phyloP scores from a whole-genome alignment of 2,888 invertebrate genomes.

The Synergus gifuensis region DNA sequence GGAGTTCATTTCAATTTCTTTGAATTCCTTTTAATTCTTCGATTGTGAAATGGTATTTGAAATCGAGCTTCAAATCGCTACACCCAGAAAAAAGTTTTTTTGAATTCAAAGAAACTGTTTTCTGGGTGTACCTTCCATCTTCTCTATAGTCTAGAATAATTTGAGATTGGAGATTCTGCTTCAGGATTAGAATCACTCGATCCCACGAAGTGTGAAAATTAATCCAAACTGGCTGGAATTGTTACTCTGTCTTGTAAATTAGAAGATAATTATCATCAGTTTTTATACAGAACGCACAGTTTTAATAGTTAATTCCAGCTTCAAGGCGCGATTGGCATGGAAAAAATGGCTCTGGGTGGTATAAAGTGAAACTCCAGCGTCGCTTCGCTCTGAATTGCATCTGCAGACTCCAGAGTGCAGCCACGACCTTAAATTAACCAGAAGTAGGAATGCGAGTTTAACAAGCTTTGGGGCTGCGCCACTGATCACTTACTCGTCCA shows the following conservation, averaged over 20 bases:
- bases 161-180: not conserved
- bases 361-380: slow-evolving; percentile 21
- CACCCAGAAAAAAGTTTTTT: no score
- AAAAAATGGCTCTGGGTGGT: slow-evolving; percentile 3
- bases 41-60: no score
- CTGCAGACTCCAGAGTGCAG: not conserved
- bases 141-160: not conserved
- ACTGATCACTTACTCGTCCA: not conserved
- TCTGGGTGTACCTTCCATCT: not conserved
- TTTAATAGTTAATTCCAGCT: slow-evolving; percentile 4
- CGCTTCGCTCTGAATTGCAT: not conserved
- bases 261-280: not conserved
- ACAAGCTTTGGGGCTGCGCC: slow-evolving; percentile 17
- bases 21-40: no score
- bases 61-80: no score
- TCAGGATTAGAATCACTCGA: not conserved
- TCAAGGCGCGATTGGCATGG: slow-evolving; percentile 4
- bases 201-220: not conserved
- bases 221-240: not conserved
- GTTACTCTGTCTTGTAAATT: not conserved
- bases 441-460: slow-evolving; percentile 10
- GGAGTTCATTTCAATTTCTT: no score
- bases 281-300: not conserved
- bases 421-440: slow-evolving; percentile 20
- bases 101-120: no score